Conservation (phyloP, 2,888 invertebrate species). For the Pristionchus arcanus region DNA sequence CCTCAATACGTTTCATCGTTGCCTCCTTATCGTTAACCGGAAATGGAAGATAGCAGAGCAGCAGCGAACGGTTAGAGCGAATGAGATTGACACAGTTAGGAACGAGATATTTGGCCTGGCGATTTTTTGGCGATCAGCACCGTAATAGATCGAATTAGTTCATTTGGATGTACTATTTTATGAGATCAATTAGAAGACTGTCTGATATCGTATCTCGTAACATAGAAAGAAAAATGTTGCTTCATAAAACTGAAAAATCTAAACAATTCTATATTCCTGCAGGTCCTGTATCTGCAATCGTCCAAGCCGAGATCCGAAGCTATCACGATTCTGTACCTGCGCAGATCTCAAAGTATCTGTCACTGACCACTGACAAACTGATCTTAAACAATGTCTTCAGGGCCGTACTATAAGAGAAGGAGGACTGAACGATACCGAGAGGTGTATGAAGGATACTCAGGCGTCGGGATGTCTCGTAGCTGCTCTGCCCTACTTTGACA, state of each 20-base stretch:
- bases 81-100: conserved; percentile 43
- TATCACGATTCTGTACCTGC: conserved; percentile 46
- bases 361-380: background rate
- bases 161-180: conserved; percentile 7
- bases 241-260: too few relatives aligned
- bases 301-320: conserved; percentile 51
- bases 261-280: background rate
- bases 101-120: conserved; percentile 33
- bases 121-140: conserved; percentile 22
- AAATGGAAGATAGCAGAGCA: background rate
- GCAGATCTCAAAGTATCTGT: conserved; percentile 39
- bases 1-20: background rate
- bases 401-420: conserved; percentile 22
- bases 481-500: conserved; percentile 38
- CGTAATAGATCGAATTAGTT: conserved; percentile 35
- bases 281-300: conserved; percentile 52
- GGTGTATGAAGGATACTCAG: background rate
- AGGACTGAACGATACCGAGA: background rate
- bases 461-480: conserved; percentile 38
- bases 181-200: background rate
- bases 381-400: background rate
- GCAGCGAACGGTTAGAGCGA: conserved; percentile 25
- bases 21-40: conserved; percentile 33
- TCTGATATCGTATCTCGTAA: background rate
- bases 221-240: background rate